phyloP scores from a whole-genome alignment of 2,888 invertebrate genomes.

The Netelia virgata region DNA sequence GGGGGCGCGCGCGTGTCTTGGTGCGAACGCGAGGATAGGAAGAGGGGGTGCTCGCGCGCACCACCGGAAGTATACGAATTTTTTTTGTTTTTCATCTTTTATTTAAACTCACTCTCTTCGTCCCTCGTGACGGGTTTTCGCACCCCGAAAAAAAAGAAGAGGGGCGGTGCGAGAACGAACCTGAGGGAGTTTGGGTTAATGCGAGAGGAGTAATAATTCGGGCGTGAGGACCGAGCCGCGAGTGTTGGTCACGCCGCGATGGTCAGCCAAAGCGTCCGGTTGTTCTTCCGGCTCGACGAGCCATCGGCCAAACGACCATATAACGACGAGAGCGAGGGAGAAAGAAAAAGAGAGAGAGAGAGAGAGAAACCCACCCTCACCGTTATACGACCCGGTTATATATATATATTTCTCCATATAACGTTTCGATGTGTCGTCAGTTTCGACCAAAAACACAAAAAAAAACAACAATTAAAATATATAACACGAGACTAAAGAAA shows the following conservation, averaged over 20 bases:
- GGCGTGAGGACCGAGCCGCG: conserved; percentile 57
- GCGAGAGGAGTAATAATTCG: conserved; percentile 61
- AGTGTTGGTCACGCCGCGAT: conserved; percentile 70
- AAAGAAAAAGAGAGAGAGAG: not conserved
- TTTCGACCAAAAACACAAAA: not conserved
- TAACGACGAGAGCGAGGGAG: not conserved
- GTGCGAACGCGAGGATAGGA: no score
- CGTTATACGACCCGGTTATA: conserved; percentile 47
- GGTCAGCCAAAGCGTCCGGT: conserved; percentile 58
- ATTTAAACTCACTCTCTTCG: not conserved
- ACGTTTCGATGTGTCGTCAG: not conserved
- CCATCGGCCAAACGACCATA: conserved; percentile 42
- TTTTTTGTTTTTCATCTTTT: conserved; percentile 54
- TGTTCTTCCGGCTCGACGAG: conserved; percentile 66
- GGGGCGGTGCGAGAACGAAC: conserved; percentile 48
- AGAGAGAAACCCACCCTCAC: conserved; percentile 33
- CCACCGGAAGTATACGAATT: conserved; percentile 53
- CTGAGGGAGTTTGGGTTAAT: conserved; percentile 53
- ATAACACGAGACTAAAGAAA: not conserved
- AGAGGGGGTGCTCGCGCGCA: not conserved
- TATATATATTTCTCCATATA: not conserved
- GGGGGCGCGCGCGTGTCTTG: not conserved
- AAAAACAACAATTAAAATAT: not conserved
- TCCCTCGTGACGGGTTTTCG: not conserved
- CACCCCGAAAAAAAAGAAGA: conserved; percentile 1